Evolutionary conservation across 2,113 vertebrate species (phyloP).

Genomic region (Saccopteryx bilineata): DNA sequence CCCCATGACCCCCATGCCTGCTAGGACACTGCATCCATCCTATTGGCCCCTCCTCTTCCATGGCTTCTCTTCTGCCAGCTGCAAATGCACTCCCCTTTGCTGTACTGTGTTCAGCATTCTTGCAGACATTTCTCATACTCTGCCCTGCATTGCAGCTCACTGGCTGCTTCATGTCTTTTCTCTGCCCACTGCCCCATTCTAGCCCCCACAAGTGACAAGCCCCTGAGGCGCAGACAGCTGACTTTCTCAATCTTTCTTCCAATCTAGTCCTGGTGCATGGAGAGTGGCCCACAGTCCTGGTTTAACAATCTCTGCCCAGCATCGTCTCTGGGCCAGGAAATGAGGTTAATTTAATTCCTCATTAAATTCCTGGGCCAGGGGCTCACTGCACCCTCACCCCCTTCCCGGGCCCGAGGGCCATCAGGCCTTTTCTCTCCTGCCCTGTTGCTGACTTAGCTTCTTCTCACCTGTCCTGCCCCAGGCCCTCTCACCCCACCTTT

Average conservation of each 20-base stretch:
- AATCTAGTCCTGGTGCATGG: fast-evolving
- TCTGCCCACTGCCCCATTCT: fast-evolving
- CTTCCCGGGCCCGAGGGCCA: neutral
- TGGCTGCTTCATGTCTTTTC: fast-evolving
- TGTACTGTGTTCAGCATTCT: neutral
- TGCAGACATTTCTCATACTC: fast-evolving
- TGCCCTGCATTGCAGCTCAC: fast-evolving
- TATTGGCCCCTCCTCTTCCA: neutral
- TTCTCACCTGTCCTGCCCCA: neutral
- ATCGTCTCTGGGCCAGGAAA: neutral
- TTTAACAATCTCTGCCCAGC: fast-evolving
- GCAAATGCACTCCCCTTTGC: neutral
- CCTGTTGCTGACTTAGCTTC: neutral
- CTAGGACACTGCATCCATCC: fast-evolving
- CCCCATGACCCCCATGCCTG: neutral
- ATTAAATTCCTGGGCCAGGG: no score
- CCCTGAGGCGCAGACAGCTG: neutral
- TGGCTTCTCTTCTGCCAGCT: no score
- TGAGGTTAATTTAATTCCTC: no score
- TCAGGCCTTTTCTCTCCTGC: fast-evolving
- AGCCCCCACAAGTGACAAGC: fast-evolving
- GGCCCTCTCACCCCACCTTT: neutral
- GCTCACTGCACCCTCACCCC: neutral
- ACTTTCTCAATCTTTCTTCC: neutral
- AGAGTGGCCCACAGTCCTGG: fast-evolving